Evolutionary conservation across 2,797 vertebrate species (phyloP).

Genomic region (Orestias chungarensis): DNA sequence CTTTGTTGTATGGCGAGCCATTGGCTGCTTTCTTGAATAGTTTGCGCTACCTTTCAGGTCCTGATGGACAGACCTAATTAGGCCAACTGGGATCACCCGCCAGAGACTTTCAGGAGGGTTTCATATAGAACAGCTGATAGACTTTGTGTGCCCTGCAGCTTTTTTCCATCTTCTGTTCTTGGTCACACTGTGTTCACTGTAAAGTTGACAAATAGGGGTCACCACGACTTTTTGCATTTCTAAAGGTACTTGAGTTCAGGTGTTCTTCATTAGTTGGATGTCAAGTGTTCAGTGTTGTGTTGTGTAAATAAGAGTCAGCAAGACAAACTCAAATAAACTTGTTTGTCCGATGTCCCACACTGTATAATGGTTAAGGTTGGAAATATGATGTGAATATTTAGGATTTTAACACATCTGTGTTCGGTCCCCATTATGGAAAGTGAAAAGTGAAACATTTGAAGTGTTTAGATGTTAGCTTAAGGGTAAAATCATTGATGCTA

Average conservation of each 20-base stretch:
- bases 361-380: background rate
- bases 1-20: background rate
- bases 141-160: background rate
- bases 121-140: background rate
- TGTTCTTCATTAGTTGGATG: background rate
- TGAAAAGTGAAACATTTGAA: background rate
- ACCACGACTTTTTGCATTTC: background rate
- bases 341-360: background rate
- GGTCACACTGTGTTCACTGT: background rate
- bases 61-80: background rate
- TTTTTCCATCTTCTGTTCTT: background rate
- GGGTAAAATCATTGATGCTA: conserved; percentile 7
- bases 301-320: background rate
- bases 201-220: background rate
- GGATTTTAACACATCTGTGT: background rate
- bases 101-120: background rate
- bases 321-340: background rate
- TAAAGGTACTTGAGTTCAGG: background rate
- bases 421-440: background rate
- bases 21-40: background rate
- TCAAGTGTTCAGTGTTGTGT: background rate
- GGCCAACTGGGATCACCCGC: background rate
- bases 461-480: conserved; percentile 1
- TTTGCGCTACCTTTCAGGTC: background rate
- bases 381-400: background rate